These are phyloP conservation scores for Lepilemur ruficaudatus DNA, from an alignment of 2,797 vertebrate genomes.

Conservation along the genomic window DNA sequence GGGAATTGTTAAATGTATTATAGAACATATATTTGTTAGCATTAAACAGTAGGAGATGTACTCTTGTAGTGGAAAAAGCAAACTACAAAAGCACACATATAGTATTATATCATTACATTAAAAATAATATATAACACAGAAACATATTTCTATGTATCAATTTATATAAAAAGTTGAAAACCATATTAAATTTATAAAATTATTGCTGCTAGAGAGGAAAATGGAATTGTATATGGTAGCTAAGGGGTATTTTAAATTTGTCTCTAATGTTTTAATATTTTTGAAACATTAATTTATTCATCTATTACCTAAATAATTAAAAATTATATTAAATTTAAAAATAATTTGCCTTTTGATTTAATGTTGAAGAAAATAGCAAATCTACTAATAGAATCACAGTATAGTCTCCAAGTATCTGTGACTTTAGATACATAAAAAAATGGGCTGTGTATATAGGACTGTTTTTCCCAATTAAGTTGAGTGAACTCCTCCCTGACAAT, in stretches of 20 bases:
- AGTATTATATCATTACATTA: neutral
- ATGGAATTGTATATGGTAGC: neutral
- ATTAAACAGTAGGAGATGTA: neutral
- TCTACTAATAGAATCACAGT: neutral
- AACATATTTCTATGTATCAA: neutral
- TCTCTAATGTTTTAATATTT: constrained; percentile 27
- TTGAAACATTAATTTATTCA: neutral
- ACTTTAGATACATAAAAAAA: neutral
- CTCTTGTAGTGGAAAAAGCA: neutral
- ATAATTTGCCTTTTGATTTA: neutral
- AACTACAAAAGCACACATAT: neutral
- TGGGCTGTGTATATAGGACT: neutral
- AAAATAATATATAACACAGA: neutral
- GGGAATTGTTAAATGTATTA: neutral
- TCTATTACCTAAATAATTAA: neutral
- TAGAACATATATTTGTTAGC: neutral
- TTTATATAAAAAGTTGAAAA: neutral
- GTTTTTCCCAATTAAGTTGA: neutral
- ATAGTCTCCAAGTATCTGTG: neutral
- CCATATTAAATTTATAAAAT: neutral
- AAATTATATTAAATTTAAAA: neutral
- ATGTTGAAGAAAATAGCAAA: neutral
- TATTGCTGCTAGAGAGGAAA: neutral
- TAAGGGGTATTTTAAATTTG: neutral
- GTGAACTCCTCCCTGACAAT: neutral